Conservation (phyloP, 2,113 vertebrate species). For the Stomatorhinus ivindoensis region DNA sequence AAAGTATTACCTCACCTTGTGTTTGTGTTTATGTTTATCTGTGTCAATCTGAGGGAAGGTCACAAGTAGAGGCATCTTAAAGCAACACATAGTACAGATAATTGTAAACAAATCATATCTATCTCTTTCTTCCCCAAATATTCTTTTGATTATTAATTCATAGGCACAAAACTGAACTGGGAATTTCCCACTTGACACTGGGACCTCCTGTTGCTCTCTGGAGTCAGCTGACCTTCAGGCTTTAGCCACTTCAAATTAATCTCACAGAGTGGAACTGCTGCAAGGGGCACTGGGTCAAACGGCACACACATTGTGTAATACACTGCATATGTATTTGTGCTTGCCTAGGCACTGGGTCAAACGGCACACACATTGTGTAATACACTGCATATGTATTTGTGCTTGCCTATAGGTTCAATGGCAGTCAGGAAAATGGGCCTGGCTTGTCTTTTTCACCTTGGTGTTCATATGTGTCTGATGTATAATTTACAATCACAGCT, state of each 20-base stretch:
- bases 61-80: background rate
- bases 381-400: background rate
- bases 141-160: background rate
- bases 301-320: background rate
- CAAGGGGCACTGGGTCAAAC: background rate
- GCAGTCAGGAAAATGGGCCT: background rate
- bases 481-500: background rate
- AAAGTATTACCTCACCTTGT: background rate
- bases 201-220: background rate
- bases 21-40: background rate
- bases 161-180: background rate
- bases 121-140: background rate
- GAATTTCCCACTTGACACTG: background rate
- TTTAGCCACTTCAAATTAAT: background rate
- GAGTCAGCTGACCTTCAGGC: background rate
- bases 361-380: background rate
- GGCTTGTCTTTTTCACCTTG: background rate
- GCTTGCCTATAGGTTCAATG: background rate
- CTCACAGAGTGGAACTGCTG: background rate
- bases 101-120: background rate
- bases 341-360: background rate
- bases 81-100: background rate
- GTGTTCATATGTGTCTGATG: background rate
- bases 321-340: background rate
- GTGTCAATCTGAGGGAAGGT: background rate